These are phyloP conservation scores for Microplitis manilae DNA, from an alignment of 2,888 invertebrate genomes.

Conservation along the genomic window DNA sequence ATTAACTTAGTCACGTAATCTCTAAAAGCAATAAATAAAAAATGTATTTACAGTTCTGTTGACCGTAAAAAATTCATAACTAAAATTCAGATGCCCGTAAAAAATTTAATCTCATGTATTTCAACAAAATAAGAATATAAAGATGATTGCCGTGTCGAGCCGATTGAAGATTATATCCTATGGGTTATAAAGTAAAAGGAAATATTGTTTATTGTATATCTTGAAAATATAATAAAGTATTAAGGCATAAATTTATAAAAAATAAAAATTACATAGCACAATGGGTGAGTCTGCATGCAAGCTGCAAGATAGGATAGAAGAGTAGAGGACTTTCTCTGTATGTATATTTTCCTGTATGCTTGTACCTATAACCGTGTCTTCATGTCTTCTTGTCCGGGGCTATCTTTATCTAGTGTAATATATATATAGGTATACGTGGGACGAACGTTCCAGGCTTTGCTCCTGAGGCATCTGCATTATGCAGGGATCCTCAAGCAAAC, in stretches of 20 bases:
- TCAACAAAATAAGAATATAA: neutral
- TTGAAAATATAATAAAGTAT: neutral
- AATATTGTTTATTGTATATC: neutral
- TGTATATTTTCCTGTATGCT: neutral
- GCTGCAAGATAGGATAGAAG: too few relatives aligned
- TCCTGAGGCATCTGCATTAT: conserved; percentile 42
- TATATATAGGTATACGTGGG: conserved; percentile 31
- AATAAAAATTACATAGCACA: conserved; percentile 19
- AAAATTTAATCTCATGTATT: neutral
- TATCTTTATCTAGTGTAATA: conserved; percentile 43
- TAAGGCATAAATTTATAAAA: conserved; percentile 20
- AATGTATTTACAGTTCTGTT: neutral
- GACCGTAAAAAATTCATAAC: neutral
- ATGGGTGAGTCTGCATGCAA: neutral
- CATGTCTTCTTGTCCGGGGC: conserved; percentile 20
- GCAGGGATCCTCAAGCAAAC: conserved; percentile 44
- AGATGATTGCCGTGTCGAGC: neutral
- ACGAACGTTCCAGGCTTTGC: conserved; percentile 49
- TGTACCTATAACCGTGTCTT: neutral
- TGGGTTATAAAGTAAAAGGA: neutral
- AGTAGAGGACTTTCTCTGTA: conserved; percentile 11
- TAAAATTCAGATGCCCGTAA: neutral
- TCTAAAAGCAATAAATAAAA: neutral
- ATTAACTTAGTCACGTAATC: neutral
- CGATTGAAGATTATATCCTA: neutral